Conservation (phyloP, 2,113 vertebrate species). For the Paratilapia polleni region DNA sequence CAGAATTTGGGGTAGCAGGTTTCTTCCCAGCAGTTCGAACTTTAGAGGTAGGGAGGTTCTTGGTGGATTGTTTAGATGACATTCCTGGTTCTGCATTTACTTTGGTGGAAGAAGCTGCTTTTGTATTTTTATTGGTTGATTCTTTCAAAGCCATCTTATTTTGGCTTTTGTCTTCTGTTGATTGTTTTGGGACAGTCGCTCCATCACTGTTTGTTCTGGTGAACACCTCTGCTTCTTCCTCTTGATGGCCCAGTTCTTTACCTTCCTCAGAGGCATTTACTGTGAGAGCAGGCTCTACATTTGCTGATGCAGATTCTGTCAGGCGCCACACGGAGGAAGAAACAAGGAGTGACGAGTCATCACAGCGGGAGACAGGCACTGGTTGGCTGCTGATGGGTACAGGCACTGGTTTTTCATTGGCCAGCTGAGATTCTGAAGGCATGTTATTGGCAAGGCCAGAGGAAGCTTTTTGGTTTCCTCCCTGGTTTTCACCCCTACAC, state of each 20-base stretch:
- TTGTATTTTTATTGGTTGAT: not conserved
- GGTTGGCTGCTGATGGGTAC: slow-evolving; percentile 68
- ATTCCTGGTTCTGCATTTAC: not conserved
- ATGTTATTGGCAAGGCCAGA: not conserved
- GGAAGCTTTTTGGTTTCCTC: slow-evolving; percentile 9
- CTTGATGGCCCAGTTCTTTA: not conserved
- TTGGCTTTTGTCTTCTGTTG: not conserved
- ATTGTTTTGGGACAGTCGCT: not conserved
- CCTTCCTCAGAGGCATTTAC: not conserved
- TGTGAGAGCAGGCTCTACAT: slow-evolving; percentile 20
- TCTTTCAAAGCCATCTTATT: not conserved
- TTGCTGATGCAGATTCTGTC: slow-evolving; percentile 22
- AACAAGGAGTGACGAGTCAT: slow-evolving; percentile 10
- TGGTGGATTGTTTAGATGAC: slow-evolving; percentile 9
- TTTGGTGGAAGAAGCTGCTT: not conserved
- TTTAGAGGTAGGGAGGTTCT: slow-evolving; percentile 16
- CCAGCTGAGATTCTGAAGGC: slow-evolving; percentile 19
- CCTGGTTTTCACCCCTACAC: not conserved
- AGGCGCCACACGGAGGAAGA: slow-evolving; percentile 6
- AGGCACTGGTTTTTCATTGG: slow-evolving; percentile 46
- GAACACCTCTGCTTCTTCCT: not conserved
- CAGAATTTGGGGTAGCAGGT: slow-evolving; percentile 31
- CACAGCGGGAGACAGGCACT: slow-evolving; percentile 50
- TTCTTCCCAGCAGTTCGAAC: slow-evolving; percentile 43
- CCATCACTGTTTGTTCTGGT: not conserved